Conservation (phyloP, 2,888 invertebrate species). For the Synanthedon andrenaeformis region DNA sequence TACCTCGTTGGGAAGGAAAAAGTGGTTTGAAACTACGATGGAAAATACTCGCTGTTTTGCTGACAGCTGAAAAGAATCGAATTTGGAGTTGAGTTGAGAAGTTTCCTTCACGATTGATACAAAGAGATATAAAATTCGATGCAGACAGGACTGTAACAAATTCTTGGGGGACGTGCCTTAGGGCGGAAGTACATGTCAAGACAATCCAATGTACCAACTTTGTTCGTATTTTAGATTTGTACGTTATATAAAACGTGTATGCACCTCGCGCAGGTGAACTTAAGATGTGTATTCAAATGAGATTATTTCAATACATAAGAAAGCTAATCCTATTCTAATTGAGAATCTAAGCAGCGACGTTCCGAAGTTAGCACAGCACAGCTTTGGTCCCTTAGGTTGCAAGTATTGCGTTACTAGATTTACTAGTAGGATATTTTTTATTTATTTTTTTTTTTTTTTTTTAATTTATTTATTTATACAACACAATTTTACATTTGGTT, state of each 20-base stretch:
- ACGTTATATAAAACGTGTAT: neutral
- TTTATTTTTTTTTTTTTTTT: too few relatives aligned
- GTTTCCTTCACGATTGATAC: conserved; percentile 5
- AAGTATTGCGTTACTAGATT: too few relatives aligned
- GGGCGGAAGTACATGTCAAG: conserved; percentile 7
- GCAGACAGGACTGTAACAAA: conserved; percentile 18
- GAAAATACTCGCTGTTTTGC: conserved; percentile 34
- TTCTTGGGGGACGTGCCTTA: conserved; percentile 12
- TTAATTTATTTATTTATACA: too few relatives aligned
- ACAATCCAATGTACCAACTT: neutral
- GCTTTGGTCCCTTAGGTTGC: too few relatives aligned
- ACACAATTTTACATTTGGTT: too few relatives aligned
- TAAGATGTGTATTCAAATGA: too few relatives aligned
- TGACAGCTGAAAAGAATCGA: conserved; percentile 48
- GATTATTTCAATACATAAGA: too few relatives aligned
- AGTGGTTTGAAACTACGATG: conserved; percentile 18
- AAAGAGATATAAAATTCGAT: conserved; percentile 15
- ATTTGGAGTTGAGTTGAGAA: conserved; percentile 20
- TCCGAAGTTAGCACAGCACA: too few relatives aligned
- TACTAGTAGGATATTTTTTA: too few relatives aligned
- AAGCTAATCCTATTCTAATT: too few relatives aligned
- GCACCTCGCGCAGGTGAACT: too few relatives aligned
- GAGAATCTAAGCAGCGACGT: too few relatives aligned
- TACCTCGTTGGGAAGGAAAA: conserved; percentile 24
- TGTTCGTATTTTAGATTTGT: neutral